phyloP scores from a whole-genome alignment of 2,113 vertebrate genomes.

The Condylura cristata region DNA sequence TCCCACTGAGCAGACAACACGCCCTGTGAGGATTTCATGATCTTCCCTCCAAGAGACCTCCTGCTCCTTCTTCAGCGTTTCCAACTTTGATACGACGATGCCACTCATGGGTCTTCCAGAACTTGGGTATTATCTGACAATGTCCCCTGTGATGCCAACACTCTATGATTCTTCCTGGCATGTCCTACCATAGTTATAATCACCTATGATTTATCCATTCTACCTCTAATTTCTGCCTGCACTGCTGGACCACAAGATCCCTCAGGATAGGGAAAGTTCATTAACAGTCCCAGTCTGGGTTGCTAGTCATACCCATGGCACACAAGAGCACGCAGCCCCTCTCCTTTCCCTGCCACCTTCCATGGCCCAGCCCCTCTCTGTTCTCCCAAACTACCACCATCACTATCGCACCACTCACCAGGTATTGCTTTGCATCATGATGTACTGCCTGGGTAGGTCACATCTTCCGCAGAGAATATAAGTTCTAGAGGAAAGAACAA shows the following conservation, averaged over 20 bases:
- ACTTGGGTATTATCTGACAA: not conserved
- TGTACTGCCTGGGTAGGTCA: not conserved
- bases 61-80: not conserved
- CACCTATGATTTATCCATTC: not conserved
- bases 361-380: not conserved
- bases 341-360: not conserved
- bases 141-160: not conserved
- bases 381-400: not conserved
- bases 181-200: not conserved
- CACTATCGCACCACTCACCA: slow-evolving; percentile 59
- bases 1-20: not conserved
- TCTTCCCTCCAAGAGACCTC: not conserved
- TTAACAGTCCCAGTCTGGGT: not conserved
- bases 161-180: not conserved
- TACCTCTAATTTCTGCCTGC: not conserved
- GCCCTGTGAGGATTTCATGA: not conserved
- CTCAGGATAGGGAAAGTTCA: not conserved
- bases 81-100: not conserved
- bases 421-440: slow-evolving; percentile 69
- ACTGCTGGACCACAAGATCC: not conserved
- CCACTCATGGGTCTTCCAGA: not conserved
- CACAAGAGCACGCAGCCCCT: not conserved
- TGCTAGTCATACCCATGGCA: not conserved
- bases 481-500: slow-evolving; percentile 53
- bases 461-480: slow-evolving; percentile 50